Conservation (phyloP, 2,797 vertebrate species). For the Streptopelia turtur region DNA sequence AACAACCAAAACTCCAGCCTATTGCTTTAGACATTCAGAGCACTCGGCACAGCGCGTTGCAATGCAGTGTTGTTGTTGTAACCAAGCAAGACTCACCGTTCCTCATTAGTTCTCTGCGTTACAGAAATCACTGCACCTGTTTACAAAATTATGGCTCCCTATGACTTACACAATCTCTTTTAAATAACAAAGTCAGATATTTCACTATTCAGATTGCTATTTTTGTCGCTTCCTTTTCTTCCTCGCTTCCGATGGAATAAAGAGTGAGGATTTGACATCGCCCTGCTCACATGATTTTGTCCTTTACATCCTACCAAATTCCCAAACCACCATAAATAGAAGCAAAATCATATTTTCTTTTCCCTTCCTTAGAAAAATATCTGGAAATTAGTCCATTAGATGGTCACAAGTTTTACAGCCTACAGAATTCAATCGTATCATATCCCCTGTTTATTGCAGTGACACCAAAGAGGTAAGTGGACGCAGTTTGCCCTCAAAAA, state of each 20-base stretch:
- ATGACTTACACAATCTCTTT: neutral
- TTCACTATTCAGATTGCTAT: neutral
- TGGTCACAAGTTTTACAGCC: neutral
- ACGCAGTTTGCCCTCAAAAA: neutral
- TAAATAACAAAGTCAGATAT: neutral
- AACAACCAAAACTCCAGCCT: neutral
- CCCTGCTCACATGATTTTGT: neutral
- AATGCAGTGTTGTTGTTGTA: neutral
- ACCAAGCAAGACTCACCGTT: neutral
- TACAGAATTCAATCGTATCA: neutral
- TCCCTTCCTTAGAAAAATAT: neutral
- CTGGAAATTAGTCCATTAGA: neutral
- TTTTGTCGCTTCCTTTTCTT: neutral
- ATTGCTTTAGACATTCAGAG: neutral
- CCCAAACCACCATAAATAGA: neutral
- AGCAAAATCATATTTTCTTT: neutral
- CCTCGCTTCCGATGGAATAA: neutral
- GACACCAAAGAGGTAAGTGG: neutral
- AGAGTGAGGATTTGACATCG: neutral
- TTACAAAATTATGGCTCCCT: neutral
- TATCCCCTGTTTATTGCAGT: neutral
- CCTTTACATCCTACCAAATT: neutral
- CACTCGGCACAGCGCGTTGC: neutral
- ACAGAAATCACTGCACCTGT: neutral
- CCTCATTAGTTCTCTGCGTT: neutral